Conservation (phyloP, 2,113 vertebrate genomes). For the Vulpes vulpes region DNA sequence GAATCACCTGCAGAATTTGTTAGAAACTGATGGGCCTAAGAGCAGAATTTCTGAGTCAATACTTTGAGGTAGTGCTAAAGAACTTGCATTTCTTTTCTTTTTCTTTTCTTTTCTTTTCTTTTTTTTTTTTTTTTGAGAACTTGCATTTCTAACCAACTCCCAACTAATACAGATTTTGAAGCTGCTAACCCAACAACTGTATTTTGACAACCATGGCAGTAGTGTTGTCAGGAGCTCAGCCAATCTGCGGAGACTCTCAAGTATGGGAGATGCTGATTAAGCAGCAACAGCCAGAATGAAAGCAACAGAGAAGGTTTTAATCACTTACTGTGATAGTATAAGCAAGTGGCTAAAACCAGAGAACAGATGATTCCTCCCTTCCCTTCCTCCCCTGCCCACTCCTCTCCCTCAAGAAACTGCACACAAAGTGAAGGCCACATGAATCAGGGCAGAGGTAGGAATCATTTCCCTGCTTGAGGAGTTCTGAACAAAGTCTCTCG, state of each 20-base stretch:
- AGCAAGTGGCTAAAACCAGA: neutral
- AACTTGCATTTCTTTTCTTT: neutral
- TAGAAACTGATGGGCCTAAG: neutral
- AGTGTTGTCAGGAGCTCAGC: neutral
- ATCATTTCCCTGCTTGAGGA: neutral
- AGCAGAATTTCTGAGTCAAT: neutral
- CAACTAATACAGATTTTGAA: neutral
- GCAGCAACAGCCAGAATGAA: neutral
- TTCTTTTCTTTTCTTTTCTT: too few relatives aligned
- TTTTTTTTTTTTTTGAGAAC: neutral
- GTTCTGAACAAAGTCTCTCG: neutral
- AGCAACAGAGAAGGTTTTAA: neutral
- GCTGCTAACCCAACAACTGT: neutral
- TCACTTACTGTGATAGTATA: neutral
- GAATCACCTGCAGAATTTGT: neutral
- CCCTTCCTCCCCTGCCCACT: neutral
- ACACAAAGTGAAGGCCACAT: neutral
- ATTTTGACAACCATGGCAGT: neutral
- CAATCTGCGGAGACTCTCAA: neutral
- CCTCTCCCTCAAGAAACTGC: neutral
- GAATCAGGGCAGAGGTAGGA: neutral
- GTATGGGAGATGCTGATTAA: neutral
- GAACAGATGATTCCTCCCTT: neutral
- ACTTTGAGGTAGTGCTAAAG: neutral
- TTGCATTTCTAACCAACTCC: neutral